phyloP scores from a whole-genome alignment of 2,113 vertebrate species.

The Nerophis lumbriciformis region DNA sequence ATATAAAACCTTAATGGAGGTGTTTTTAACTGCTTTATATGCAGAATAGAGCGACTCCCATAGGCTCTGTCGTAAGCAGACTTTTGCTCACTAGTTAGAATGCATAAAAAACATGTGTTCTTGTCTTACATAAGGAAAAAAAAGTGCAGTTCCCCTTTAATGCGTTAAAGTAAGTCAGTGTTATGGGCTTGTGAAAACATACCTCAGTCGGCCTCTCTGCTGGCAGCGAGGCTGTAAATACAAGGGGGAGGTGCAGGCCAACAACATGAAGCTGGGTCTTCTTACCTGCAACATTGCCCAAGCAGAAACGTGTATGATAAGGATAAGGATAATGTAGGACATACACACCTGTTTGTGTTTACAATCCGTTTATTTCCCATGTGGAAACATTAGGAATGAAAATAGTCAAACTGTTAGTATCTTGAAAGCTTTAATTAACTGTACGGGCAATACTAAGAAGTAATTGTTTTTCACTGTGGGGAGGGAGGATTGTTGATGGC shows the following conservation, averaged over 20 bases:
- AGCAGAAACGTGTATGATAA: no score
- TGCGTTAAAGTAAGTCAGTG: no score
- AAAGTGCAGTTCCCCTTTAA: no score
- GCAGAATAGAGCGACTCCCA: no score
- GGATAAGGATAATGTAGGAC: no score
- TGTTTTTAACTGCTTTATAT: no score
- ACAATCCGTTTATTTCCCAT: not conserved
- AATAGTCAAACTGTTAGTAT: not conserved
- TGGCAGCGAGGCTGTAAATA: slow-evolving; percentile 36
- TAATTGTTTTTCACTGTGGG: not conserved
- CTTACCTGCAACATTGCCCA: not conserved
- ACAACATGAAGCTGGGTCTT: slow-evolving; percentile 33
- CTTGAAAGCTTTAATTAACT: not conserved
- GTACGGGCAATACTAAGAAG: not conserved
- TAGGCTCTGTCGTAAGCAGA: no score
- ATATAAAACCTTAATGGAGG: no score
- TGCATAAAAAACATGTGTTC: no score
- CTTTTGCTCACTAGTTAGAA: no score
- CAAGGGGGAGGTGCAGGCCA: slow-evolving; percentile 10
- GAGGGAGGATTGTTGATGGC: no score
- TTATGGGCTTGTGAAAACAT: not conserved
- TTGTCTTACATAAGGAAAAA: no score
- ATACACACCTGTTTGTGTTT: not conserved
- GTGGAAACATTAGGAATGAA: not conserved
- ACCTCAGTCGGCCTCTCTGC: slow-evolving; percentile 7